Evolutionary conservation across 1,140 invertebrate genomes (phyloP).

Genomic region (Pomacea maculata): DNA sequence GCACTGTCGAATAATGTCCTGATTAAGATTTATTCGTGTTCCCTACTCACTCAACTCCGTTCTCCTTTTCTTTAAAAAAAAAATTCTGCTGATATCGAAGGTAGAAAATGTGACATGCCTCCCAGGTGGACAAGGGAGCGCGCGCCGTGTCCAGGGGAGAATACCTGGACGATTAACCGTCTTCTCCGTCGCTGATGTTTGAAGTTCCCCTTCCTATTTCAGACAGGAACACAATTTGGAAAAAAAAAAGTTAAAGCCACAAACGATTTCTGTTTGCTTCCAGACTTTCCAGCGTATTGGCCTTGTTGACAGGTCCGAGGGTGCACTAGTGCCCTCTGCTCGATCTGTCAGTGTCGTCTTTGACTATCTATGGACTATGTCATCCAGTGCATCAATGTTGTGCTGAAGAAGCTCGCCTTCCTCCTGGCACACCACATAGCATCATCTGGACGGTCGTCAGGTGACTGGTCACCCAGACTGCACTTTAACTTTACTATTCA

Average conservation of each 20-base stretch:
- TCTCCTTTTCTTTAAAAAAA: no score
- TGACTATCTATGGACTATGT: background rate
- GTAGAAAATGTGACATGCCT: background rate
- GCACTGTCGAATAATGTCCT: background rate
- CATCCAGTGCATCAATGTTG: background rate
- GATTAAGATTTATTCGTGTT: no score
- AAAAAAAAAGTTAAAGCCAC: background rate
- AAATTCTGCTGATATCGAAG: no score
- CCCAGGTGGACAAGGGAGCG: background rate
- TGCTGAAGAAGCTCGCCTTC: no score
- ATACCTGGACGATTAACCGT: background rate
- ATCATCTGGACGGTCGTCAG: background rate
- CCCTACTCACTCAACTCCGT: no score
- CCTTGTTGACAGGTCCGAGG: background rate
- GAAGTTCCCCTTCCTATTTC: background rate
- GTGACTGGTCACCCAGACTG: background rate
- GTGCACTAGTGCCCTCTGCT: background rate
- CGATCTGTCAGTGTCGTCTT: background rate
- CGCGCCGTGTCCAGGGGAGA: background rate
- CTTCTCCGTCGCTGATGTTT: background rate
- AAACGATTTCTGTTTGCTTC: background rate
- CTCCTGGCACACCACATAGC: background rate
- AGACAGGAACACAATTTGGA: background rate
- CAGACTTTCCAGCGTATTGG: background rate
- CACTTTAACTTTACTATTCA: background rate